These are phyloP conservation scores for Lasioglossum leucozonium DNA, from an alignment of 2,888 invertebrate species.

Conservation along the genomic window DNA sequence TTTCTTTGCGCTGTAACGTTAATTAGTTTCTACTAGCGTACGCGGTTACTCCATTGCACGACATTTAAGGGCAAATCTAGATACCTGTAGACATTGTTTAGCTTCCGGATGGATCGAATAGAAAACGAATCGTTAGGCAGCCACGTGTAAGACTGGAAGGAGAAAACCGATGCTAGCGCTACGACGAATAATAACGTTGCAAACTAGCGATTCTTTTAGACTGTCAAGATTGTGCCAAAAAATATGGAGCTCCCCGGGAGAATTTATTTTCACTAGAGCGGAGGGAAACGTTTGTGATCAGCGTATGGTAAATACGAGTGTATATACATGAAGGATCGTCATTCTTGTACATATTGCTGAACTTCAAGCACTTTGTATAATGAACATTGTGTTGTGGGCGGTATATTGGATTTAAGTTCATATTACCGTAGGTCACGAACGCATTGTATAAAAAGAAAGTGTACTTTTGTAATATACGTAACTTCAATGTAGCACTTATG, in stretches of 20 bases:
- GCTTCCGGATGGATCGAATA: neutral
- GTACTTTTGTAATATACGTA: conserved; percentile 32
- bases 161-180: neutral
- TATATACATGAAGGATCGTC: conserved; percentile 65
- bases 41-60: conserved; percentile 1
- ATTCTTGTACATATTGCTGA: conserved; percentile 61
- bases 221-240: conserved; percentile 60
- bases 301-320: conserved; percentile 42
- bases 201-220: conserved; percentile 10
- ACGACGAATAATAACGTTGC: neutral
- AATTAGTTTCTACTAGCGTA: neutral
- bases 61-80: neutral
- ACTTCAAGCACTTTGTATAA: conserved; percentile 30
- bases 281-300: conserved; percentile 49
- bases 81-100: neutral
- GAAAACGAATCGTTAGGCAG: neutral
- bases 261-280: conserved; percentile 60
- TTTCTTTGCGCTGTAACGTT: neutral
- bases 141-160: neutral
- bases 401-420: conserved; percentile 5
- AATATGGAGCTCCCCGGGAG: conserved; percentile 29
- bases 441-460: conserved; percentile 4
- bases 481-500: conserved; percentile 8
- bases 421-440: neutral
- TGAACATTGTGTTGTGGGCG: neutral